Evolutionary conservation across 2,888 invertebrate genomes (phyloP), one percentile per base, ranked within the genome.

Genomic region (Formica aserva): DNA sequence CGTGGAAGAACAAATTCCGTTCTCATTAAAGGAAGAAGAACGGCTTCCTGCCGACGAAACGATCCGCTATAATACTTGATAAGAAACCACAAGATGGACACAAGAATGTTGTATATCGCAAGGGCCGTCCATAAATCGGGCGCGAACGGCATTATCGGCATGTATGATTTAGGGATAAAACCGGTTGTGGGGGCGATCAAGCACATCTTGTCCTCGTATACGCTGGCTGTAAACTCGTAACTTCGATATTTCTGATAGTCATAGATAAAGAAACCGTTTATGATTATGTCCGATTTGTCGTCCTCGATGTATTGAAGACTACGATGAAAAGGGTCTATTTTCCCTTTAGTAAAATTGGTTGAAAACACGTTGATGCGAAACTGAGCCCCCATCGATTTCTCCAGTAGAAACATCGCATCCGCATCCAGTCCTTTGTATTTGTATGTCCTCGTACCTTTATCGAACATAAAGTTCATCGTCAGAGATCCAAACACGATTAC

Each of bases 191-290:
- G 91, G 8, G 89, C 88, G 5, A 92, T 81, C 18, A 93, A 82
- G 57, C 92, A 93, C 2, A 92, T 26, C 66, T 86, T 90, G 72
- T 93, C 93, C 9, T 91, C 85, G 26, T 83, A 86, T 8, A 92
- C 41, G 1, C 88, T 77, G 0, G 74, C 38, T 0, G 91, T 92
- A 32, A 92, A 92, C 15, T 89, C 86, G 22, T 88, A 89, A 0
- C 45, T 5, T 1, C 45, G 57, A n/a, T 81, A 76, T 0, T 71
- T 60, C 0, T 29, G 18, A 72, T 93, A 93, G 0, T 15, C 0
- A 48, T 91, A 91, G 3, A 77, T 35, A 26, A 93, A 92, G 75
- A 87, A 92, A 0, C 87, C 85, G 1, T 91, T 92, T 9, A 92
- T 62, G 0, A 91, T 65, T 18, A 92, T 48, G 6, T 93, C 91